A percentile compares a stretch with the other conserved stretches of the same genome.
phyloP scores from a whole-genome alignment of 92 coral and sea anemone species.

The Anthopleura xanthogrammica region DNA sequence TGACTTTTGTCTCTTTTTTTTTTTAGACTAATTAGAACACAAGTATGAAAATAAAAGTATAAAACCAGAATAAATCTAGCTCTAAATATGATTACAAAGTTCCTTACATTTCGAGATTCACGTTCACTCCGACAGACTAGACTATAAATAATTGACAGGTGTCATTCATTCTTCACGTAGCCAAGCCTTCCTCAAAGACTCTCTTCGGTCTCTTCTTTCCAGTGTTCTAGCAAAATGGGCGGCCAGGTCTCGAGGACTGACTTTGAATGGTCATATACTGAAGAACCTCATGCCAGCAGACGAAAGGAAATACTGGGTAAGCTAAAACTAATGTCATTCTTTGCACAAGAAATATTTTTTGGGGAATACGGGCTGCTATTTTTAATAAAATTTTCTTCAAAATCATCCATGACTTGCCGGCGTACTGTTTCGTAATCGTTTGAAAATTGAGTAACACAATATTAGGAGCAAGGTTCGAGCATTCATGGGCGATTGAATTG shows the following conservation, averaged over 20 bases:
- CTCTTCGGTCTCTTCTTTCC: background rate
- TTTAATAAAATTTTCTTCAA: background rate
- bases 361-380: background rate
- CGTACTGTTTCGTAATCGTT: conserved; percentile 8
- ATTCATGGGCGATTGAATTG: too few species aligned
- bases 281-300: conserved; percentile 97
- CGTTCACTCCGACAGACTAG: background rate
- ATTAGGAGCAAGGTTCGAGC: too few species aligned
- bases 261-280: conserved; percentile 97
- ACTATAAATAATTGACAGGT: conserved; percentile 35
- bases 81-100: background rate
- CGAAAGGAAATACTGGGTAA: conserved; percentile 96
- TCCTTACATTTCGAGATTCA: background rate
- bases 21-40: background rate
- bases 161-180: background rate
- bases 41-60: background rate
- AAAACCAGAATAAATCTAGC: too few species aligned
- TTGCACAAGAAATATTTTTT: background rate
- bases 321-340: background rate
- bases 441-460: too few species aligned
- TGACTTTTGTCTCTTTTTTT: too few species aligned
- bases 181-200: conserved; percentile 12
- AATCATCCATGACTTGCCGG: background rate
- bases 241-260: conserved; percentile 95
- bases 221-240: conserved; percentile 65